These are phyloP conservation scores for Nebria salina DNA, from an alignment of 2,888 invertebrate genomes.

Conservation along the genomic window DNA sequence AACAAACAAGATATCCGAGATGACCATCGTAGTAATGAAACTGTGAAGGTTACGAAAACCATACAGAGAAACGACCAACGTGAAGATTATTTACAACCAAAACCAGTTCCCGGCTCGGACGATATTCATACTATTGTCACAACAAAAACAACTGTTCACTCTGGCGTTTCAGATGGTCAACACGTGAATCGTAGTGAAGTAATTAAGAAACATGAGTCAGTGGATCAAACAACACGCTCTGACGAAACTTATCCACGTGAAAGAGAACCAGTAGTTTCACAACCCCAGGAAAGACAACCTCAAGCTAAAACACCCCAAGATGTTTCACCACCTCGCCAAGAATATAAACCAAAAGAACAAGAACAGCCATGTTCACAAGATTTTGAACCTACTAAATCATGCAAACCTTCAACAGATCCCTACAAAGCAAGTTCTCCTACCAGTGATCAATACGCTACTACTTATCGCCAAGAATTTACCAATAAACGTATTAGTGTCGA, in stretches of 20 bases:
- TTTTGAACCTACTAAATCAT: slow-evolving; percentile 48
- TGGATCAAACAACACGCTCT: slow-evolving; percentile 49
- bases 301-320: slow-evolving; percentile 17
- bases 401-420: slow-evolving; percentile 22
- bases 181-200: slow-evolving; percentile 1
- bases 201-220: slow-evolving; percentile 5
- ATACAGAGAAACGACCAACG: slow-evolving; percentile 40
- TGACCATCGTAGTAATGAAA: slow-evolving; percentile 53
- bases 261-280: slow-evolving; percentile 50
- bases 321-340: not conserved
- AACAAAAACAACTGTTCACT: slow-evolving; percentile 47
- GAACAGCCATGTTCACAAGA: slow-evolving; percentile 12
- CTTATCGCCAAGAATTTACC: slow-evolving; percentile 69
- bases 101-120: slow-evolving; percentile 51
- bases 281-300: slow-evolving; percentile 46
- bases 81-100: slow-evolving; percentile 47
- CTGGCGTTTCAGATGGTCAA: slow-evolving; percentile 25
- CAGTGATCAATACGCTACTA: slow-evolving; percentile 68
- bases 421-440: slow-evolving; percentile 56
- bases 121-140: slow-evolving; percentile 45
- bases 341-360: slow-evolving; percentile 54
- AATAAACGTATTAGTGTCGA: slow-evolving; percentile 67
- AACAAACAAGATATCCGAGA: slow-evolving; percentile 47
- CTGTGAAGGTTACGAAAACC: slow-evolving; percentile 43
- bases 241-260: slow-evolving; percentile 31